phyloP scores from a whole-genome alignment of 2,797 vertebrate species.

The Cephalopachus bancanus region DNA sequence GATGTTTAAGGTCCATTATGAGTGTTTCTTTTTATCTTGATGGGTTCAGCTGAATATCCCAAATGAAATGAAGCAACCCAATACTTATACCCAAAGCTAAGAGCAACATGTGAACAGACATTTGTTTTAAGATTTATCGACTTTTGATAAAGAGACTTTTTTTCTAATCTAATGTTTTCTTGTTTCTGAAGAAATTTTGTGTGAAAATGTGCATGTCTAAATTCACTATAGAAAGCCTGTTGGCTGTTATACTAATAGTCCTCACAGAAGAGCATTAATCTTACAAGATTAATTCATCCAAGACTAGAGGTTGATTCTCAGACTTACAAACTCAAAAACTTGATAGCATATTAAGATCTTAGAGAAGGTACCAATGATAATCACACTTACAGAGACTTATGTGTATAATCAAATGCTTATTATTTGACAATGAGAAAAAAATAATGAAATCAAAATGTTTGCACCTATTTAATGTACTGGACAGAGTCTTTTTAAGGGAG shows the following conservation, averaged over 20 bases:
- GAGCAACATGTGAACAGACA: neutral
- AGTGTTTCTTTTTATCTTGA: neutral
- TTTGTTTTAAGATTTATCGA: constrained; percentile 41
- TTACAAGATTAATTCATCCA: constrained; percentile 35
- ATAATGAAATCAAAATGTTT: neutral
- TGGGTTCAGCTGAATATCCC: neutral
- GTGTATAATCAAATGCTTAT: constrained; percentile 34
- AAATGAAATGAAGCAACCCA: neutral
- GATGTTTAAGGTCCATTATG: no score
- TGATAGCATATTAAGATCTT: constrained; percentile 26
- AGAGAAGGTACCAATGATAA: neutral
- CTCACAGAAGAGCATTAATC: neutral
- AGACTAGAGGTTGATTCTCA: neutral
- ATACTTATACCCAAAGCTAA: neutral
- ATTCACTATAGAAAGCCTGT: neutral
- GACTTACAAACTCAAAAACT: constrained; percentile 13
- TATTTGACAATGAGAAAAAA: constrained; percentile 35
- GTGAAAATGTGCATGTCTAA: constrained; percentile 10
- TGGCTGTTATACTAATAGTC: neutral
- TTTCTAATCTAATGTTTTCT: neutral
- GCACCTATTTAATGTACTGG: neutral
- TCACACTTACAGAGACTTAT: neutral
- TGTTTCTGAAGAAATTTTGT: constrained; percentile 39
- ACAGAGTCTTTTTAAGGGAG: neutral
- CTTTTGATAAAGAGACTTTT: neutral